Evolutionary conservation across 2,113 vertebrate genomes (phyloP), one percentile per base, ranked within the genome.

Genomic region (Lepisosteus oculatus): DNA sequence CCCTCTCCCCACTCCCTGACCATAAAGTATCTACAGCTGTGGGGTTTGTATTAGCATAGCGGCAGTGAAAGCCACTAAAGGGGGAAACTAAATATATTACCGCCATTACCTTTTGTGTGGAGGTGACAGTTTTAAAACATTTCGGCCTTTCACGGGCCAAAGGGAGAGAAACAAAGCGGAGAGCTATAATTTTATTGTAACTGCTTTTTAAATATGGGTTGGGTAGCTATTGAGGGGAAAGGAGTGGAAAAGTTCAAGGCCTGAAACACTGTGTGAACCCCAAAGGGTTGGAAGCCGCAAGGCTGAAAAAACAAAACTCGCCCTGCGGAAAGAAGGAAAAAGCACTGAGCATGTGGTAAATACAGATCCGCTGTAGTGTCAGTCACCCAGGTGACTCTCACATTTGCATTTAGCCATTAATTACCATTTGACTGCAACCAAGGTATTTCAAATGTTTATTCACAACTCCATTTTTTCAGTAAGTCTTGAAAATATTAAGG

Each of bases 1-100:
- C 81, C 80, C 65, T 72, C 61, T 57, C 73, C 77, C 85, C 79
- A 81, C 82, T 80, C 76, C 78, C 78, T 83, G 84, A 89, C 93
- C 90, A 90, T 95, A 96, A 96, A 98, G 94, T 92, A 94, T 93
- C 94, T 90, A 94, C 95, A 97, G 95, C 95, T 98, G 95, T 94
- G 94, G 29, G 29, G 88, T 90, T 92, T 95, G 93, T 96, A 94
- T 94, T 92, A 92, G 90, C 91, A 92, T 91, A 93, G 91, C 88
- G 89, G 91, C 86, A 89, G 86, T 89, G 65, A 81, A 79, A 81
- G 78, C 85, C 74, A 76, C 79, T 75, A 84, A 85, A 80, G 76
- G 81, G 81, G 84, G 80, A 72, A 83, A 80, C 90, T 89, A 93
- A 93, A 95, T 95, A 94, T 92, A 95, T 95, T 93, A 88, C 89